A percentile compares a stretch with the other conserved stretches of the same genome.
Evolutionary conservation across 2,888 invertebrate species (phyloP).

Genomic region (Drosophila nr. perissopoda): DNA sequence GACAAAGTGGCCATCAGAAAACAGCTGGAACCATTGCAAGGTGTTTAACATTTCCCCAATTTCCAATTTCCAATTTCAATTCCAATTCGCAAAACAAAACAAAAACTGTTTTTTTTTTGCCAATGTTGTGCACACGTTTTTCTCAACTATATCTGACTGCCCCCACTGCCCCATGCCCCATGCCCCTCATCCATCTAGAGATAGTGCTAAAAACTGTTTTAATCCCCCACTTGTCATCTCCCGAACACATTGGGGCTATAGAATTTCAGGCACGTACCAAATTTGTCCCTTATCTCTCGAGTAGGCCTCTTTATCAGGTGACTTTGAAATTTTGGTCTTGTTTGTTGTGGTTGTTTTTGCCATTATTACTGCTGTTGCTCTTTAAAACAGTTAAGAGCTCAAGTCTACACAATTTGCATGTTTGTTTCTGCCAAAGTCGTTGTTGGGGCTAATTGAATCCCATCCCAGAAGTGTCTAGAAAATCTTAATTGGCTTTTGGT

Average conservation of each 20-base stretch:
- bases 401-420: conserved; percentile 8
- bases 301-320: conserved; percentile 21
- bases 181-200: too few species aligned
- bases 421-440: background rate
- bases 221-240: conserved; percentile 14
- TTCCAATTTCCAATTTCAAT: conserved; percentile 2
- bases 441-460: conserved; percentile 17
- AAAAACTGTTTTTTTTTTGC: conserved; percentile 24
- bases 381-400: conserved; percentile 29
- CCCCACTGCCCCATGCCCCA: background rate
- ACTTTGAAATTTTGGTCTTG: conserved; percentile 34
- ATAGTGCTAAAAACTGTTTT: conserved; percentile 11
- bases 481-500: conserved; percentile 14
- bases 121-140: conserved; percentile 39
- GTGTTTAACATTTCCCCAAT: conserved; percentile 16
- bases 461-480: conserved; percentile 3
- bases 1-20: conserved; percentile 26
- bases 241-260: conserved; percentile 20
- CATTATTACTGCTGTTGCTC: conserved; percentile 17
- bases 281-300: conserved; percentile 50
- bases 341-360: conserved; percentile 15
- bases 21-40: conserved; percentile 32
- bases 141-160: background rate
- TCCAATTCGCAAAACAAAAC: conserved; percentile 4
- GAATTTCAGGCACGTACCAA: conserved; percentile 57